Conservation (phyloP, 2,888 invertebrate species). For the Malthinus seriepunctatus region DNA sequence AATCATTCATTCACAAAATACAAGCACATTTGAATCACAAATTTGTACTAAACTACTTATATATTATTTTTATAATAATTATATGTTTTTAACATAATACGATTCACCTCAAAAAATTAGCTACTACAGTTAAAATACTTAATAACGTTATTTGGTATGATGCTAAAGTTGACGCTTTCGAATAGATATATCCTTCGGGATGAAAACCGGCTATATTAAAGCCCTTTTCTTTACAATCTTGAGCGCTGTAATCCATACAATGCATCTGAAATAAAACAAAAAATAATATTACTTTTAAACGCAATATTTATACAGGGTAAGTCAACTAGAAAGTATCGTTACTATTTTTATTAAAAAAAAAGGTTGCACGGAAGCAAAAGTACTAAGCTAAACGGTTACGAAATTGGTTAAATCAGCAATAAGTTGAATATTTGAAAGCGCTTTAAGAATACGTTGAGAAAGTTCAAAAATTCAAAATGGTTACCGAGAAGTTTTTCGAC, state of each 20-base stretch:
- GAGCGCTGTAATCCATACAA: slow-evolving; percentile 45
- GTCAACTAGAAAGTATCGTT: no score
- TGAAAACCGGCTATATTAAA: slow-evolving; percentile 28
- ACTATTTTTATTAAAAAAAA: no score
- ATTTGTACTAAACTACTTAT: slow-evolving; percentile 12
- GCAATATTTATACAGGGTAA: not conserved
- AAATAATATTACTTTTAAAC: not conserved
- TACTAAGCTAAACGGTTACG: no score
- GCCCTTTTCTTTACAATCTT: slow-evolving; percentile 42
- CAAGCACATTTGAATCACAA: slow-evolving; percentile 20
- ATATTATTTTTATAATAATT: not conserved
- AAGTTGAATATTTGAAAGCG: no score
- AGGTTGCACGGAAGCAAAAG: no score
- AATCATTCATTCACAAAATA: slow-evolving; percentile 10
- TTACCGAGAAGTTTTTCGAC: no score
- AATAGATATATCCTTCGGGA: slow-evolving; percentile 20
- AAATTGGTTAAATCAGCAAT: no score
- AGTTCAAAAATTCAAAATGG: no score
- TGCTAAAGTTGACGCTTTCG: not conserved
- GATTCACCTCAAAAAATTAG: slow-evolving; percentile 19
- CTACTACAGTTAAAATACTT: slow-evolving; percentile 7
- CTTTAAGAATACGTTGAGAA: no score
- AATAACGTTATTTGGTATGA: slow-evolving; percentile 5
- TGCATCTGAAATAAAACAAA: slow-evolving; percentile 44
- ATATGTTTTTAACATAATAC: no score